These are phyloP conservation scores for Pristionchus arcanus DNA, from an alignment of 2,888 invertebrate species.

Conservation along the genomic window DNA sequence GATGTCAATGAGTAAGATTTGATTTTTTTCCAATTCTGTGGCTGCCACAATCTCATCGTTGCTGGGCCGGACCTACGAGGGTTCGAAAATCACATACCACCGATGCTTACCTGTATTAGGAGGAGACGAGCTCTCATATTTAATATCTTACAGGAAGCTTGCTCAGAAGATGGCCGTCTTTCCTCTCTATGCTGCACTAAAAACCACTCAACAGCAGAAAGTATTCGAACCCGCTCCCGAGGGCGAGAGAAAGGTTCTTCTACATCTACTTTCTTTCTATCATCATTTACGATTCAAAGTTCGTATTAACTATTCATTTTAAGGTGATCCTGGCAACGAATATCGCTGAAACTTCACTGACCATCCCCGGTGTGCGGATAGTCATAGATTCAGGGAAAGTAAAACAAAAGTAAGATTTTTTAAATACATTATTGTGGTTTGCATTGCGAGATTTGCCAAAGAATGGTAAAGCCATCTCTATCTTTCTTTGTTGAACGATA, in stretches of 20 bases:
- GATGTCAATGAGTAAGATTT: slow-evolving; percentile 79
- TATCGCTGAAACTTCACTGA: slow-evolving; percentile 97
- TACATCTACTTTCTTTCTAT: neutral
- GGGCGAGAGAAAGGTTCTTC: slow-evolving; percentile 55
- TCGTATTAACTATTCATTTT: slow-evolving; percentile 80
- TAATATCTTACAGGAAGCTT: slow-evolving; percentile 26
- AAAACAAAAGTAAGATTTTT: slow-evolving; percentile 71
- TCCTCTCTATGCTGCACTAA: slow-evolving; percentile 64
- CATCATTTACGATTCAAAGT: neutral
- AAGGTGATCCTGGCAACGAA: slow-evolving; percentile 96
- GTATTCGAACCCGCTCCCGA: slow-evolving; percentile 58
- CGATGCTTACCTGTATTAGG: no score
- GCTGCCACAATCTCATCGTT: neutral
- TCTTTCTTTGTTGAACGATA: neutral
- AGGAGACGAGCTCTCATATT: no score
- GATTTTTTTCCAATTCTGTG: neutral
- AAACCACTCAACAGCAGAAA: slow-evolving; percentile 57
- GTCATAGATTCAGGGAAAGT: slow-evolving; percentile 81
- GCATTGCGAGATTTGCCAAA: neutral
- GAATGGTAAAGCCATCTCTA: neutral
- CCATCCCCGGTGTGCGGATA: slow-evolving; percentile 93
- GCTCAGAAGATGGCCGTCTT: slow-evolving; percentile 58
- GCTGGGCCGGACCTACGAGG: no score
- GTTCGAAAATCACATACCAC: no score
- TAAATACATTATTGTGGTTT: neutral